Conservation (phyloP, 2,888 invertebrate species). For the Cryptocephalus primarius region DNA sequence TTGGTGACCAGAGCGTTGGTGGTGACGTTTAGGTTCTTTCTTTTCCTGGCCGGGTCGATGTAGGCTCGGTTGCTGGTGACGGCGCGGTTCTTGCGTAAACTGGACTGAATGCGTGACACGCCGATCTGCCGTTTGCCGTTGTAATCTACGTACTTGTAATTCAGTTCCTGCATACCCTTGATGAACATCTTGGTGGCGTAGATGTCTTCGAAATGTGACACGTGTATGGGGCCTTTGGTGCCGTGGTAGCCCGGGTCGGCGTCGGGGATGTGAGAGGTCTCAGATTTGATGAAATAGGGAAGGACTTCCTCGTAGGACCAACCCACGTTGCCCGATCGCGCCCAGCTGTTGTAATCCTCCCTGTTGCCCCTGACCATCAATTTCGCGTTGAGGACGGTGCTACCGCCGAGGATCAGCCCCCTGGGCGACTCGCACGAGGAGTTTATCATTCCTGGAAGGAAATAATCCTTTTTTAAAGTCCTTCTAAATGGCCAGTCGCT, state of each 20-base stretch:
- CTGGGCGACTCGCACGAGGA: constrained; percentile 39
- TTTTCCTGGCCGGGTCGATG: constrained; percentile 3
- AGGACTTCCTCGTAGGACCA: constrained; percentile 59
- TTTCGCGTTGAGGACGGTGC: constrained; percentile 67
- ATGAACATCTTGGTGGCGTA: neutral
- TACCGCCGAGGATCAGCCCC: constrained; percentile 71
- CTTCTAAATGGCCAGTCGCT: too few species aligned
- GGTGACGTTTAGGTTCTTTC: constrained; percentile 37
- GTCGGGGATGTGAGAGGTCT: constrained; percentile 33
- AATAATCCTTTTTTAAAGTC: too few species aligned
- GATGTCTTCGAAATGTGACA: neutral
- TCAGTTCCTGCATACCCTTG: constrained; percentile 39
- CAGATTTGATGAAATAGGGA: constrained; percentile 64
- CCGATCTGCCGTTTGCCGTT: constrained; percentile 4
- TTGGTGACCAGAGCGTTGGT: constrained; percentile 35
- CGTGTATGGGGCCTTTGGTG: constrained; percentile 43
- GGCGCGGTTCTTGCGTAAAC: constrained; percentile 5
- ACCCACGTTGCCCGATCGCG: constrained; percentile 52
- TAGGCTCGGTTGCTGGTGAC: constrained; percentile 3
- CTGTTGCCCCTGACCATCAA: constrained; percentile 55
- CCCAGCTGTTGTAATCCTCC: constrained; percentile 62
- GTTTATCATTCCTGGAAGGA: constrained; percentile 65
- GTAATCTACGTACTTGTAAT: constrained; percentile 6
- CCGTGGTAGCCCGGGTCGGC: constrained; percentile 8
- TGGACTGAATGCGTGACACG: constrained; percentile 7